Base-by-base conservation (phyloP, 2,113 vertebrate species). In the Amphiprion ocellaris region DNA sequence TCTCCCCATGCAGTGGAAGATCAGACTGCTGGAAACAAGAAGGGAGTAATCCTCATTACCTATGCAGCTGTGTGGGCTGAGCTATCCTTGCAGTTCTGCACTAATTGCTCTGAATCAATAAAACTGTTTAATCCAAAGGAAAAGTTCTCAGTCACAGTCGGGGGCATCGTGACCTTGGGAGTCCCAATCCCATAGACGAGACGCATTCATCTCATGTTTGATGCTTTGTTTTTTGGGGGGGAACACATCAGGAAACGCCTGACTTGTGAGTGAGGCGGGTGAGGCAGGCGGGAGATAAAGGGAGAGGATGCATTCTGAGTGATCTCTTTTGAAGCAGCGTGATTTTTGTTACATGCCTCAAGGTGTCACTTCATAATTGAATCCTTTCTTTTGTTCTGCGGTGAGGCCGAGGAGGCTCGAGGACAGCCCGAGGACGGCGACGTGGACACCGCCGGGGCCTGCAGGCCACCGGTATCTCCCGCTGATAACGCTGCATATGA, bases 101-200 rank as follows among this genome's bases (percentile, higher is more conserved):
- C 79, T 89, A 91, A 91, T 80, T 87, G 67, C 69, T 69, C 59
- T 33, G 50, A 83, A 92, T 89, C 85, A 83, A 90, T 88, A 72
- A 82, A 82, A 69, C 23, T 17, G 17, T 79, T 63, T 74, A 72
- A 85, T 78, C 82, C 49, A 81, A 64, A 74, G 52, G 10, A 83
- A 82, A 84, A 53, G 39, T 84, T 86, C 50, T 83, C 63, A 21
- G 47, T 74, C 79, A 68, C 69, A 75, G 68, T 66, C 65, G 21
- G 50, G 30, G 54, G 62, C 24, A 60, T 44, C 4, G 6, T 78
- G 87, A 86, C 81, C 77, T 82, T 82, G 60, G 33, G 49, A 71
- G 37, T 37, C 11, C n/a, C 26, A 66, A 0, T 17, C 16, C 16
- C 1, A 11, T n/a, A 56, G 19, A 56, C 4, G 30, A 66, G 56